A percentile compares a stretch with the other conserved stretches of the same genome.
phyloP scores from a whole-genome alignment of 2,797 vertebrate species.

The Tragopan temminckii region DNA sequence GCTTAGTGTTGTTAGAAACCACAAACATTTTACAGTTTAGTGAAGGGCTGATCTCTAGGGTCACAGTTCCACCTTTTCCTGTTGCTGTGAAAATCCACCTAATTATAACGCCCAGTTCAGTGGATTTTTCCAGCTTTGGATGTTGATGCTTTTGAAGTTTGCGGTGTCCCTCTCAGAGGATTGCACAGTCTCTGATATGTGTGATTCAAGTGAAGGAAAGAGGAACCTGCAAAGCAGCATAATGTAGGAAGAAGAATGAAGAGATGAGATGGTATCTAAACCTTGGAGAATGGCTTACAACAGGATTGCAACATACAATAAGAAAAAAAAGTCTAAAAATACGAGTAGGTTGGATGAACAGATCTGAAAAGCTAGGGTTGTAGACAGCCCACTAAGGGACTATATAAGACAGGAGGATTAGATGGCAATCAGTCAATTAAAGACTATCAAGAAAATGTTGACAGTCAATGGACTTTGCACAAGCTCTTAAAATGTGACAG shows the following conservation, averaged over 20 bases:
- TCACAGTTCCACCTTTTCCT: background rate
- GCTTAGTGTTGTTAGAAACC: background rate
- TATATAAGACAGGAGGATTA: background rate
- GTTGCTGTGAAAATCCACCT: background rate
- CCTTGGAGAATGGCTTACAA: background rate
- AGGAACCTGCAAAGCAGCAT: rapidly evolving
- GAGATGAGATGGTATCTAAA: background rate
- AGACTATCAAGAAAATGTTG: background rate
- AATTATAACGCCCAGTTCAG: background rate
- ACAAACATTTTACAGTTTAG: background rate
- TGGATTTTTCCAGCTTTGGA: background rate
- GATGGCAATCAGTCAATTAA: background rate
- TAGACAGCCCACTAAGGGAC: rapidly evolving
- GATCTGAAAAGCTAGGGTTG: background rate
- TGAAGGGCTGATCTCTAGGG: background rate
- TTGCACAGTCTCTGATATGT: background rate
- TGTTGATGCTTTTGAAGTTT: background rate
- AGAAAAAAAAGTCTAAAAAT: background rate
- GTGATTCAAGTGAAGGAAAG: background rate
- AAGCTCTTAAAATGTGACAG: background rate
- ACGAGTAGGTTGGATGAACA: rapidly evolving
- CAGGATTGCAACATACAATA: background rate
- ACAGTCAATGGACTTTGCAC: background rate
- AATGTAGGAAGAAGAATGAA: background rate
- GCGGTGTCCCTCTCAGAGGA: background rate